phyloP scores from a whole-genome alignment of 2,888 invertebrate genomes.

The Mongoloraphidia duomilia region DNA sequence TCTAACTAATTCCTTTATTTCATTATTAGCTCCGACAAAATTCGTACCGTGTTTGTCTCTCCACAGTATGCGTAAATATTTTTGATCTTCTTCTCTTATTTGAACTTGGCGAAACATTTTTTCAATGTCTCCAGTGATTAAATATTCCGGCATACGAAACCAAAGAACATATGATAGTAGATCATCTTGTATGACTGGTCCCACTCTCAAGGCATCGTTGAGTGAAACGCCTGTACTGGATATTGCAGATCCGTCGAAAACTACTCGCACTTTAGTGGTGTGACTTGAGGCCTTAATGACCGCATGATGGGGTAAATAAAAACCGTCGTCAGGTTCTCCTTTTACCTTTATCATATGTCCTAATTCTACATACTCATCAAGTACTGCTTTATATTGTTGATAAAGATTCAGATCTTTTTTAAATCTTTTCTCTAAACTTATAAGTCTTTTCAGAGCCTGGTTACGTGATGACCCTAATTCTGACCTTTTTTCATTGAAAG shows the following conservation, averaged over 20 bases:
- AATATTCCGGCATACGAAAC: conserved; percentile 9
- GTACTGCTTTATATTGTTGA: background rate
- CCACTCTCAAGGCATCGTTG: background rate
- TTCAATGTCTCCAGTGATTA: conserved; percentile 10
- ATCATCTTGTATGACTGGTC: conserved; percentile 8
- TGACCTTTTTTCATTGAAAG: conserved; percentile 2
- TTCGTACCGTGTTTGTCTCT: too few relatives aligned
- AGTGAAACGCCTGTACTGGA: background rate
- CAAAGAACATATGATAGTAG: conserved; percentile 9
- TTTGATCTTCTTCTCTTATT: conserved; percentile 7
- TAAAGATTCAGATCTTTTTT: conserved; percentile 1
- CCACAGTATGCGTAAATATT: conserved; percentile 8
- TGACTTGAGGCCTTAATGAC: conserved; percentile 4
- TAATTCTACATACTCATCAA: conserved; percentile 3
- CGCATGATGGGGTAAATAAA: conserved; percentile 9
- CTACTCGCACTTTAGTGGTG: conserved; percentile 5
- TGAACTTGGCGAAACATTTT: conserved; percentile 13
- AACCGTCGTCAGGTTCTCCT: background rate
- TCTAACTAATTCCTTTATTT: too few relatives aligned
- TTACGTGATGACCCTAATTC: conserved; percentile 5
- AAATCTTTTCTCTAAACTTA: conserved; percentile 2
- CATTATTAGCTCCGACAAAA: too few relatives aligned
- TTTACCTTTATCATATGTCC: conserved; percentile 6
- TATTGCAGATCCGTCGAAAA: conserved; percentile 5
- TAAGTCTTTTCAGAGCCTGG: conserved; percentile 2